Evolutionary conservation across 2,113 vertebrate genomes (phyloP).

Genomic region (Aythya baeri): DNA sequence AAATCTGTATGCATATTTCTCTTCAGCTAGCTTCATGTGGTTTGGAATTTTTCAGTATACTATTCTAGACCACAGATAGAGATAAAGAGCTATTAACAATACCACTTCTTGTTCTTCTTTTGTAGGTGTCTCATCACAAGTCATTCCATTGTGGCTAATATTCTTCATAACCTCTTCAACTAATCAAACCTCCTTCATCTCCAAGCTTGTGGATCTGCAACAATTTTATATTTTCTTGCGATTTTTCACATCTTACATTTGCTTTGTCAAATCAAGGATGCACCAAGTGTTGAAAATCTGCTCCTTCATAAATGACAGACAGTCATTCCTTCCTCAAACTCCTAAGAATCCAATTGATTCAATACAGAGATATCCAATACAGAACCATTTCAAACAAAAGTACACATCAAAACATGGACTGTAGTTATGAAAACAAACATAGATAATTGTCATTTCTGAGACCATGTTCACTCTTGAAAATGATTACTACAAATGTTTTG

Average conservation of each 20-base stretch:
- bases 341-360: background rate
- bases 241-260: background rate
- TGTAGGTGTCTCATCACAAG: no score
- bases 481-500: background rate
- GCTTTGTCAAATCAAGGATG: background rate
- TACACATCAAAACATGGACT: rapidly evolving
- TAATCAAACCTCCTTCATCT: background rate
- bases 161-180: background rate
- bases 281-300: background rate
- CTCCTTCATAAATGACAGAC: background rate
- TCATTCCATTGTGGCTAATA: background rate
- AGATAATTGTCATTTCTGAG: background rate
- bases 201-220: background rate
- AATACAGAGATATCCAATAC: background rate
- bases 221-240: background rate
- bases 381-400: background rate
- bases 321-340: background rate
- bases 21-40: background rate
- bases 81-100: background rate
- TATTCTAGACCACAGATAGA: background rate
- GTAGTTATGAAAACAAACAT: background rate
- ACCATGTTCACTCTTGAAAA: background rate
- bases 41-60: background rate
- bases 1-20: background rate
- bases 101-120: background rate